phyloP scores from a whole-genome alignment of 1,140 invertebrate species.

The Drosophila tristis region DNA sequence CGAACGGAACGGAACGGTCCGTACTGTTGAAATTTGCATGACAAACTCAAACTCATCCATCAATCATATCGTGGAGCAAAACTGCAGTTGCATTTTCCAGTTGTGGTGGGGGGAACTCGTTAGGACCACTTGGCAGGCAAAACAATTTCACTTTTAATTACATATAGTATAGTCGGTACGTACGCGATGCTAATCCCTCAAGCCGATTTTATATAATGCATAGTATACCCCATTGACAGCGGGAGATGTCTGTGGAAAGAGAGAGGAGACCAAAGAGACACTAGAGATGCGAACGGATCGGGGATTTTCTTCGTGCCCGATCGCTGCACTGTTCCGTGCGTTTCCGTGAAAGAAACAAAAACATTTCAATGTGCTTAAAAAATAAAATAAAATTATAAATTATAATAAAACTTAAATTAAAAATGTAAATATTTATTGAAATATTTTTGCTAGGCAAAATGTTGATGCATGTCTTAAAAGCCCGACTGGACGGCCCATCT shows the following conservation, averaged over 20 bases:
- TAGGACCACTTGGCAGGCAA: conserved; percentile 54
- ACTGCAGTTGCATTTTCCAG: conserved; percentile 33
- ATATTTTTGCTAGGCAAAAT: too few relatives aligned
- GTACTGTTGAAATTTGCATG: conserved; percentile 77
- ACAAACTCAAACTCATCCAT: conserved; percentile 82
- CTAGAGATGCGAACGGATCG: too few relatives aligned
- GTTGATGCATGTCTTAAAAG: too few relatives aligned
- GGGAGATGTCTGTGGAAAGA: conserved; percentile 9
- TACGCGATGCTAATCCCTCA: conserved; percentile 53
- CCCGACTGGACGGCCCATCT: too few relatives aligned
- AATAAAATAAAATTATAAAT: too few relatives aligned
- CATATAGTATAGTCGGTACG: conserved; percentile 28
- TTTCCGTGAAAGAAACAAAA: too few relatives aligned
- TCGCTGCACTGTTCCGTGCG: too few relatives aligned
- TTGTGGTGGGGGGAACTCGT: conserved; percentile 56
- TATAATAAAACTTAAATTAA: too few relatives aligned
- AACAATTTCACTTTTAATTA: conserved; percentile 81
- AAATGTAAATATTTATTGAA: too few relatives aligned
- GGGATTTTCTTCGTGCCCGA: too few relatives aligned
- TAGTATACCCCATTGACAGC: conserved; percentile 15
- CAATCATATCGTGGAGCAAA: conserved; percentile 71
- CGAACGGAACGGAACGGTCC: conserved; percentile 5
- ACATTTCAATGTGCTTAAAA: too few relatives aligned
- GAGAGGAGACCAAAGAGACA: conserved; percentile 13
- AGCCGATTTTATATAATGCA: conserved; percentile 67